Evolutionary conservation across 2,113 vertebrate genomes (phyloP).

Genomic region (Guaruba guarouba): DNA sequence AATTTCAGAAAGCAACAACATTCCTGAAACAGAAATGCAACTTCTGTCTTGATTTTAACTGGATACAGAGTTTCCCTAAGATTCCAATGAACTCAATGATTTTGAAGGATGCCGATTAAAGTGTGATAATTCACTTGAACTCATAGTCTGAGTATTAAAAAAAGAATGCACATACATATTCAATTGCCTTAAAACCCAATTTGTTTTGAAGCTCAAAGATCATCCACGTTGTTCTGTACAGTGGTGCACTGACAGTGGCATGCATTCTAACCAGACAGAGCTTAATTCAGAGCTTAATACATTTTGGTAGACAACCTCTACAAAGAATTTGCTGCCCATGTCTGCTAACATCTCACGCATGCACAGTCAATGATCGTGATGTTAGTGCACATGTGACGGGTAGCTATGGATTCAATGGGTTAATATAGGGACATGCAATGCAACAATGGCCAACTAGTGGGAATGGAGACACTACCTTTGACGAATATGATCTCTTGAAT

Average conservation of each 20-base stretch:
- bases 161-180: neutral
- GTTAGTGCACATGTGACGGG: slow-evolving; percentile 68
- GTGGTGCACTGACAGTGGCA: neutral
- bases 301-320: neutral
- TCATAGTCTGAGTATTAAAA: neutral
- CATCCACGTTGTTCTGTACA: neutral
- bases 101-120: neutral
- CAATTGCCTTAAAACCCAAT: neutral
- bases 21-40: neutral
- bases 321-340: neutral
- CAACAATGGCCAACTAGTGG: slow-evolving; percentile 67
- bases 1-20: neutral
- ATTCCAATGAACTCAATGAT: neutral
- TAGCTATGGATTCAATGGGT: slow-evolving; percentile 39
- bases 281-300: neutral
- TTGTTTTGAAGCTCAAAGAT: neutral
- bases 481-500: slow-evolving; percentile 93
- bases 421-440: slow-evolving; percentile 77
- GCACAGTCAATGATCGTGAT: neutral
- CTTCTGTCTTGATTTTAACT: neutral
- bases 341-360: slow-evolving; percentile 56
- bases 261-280: slow-evolving; percentile 29
- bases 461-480: slow-evolving; percentile 92
- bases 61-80: neutral
- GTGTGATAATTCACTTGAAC: neutral